Evolutionary conservation across 2,113 vertebrate species (phyloP), one percentile per base, ranked within the genome.

Genomic region (Nothobranchius furzeri): DNA sequence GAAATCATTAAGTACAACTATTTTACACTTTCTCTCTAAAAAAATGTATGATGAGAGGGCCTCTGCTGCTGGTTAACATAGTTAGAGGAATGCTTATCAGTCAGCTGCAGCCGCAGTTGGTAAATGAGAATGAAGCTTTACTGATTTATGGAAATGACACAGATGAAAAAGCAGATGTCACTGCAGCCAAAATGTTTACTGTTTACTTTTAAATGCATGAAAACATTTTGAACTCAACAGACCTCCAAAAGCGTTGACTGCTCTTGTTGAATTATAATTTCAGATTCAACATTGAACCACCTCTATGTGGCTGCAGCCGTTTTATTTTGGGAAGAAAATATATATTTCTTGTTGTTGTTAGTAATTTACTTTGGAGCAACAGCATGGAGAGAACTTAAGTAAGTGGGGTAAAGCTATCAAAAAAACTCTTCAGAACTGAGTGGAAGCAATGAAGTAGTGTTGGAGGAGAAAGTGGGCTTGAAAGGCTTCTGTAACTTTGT

Each of bases 351-450:
- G 9, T 45, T 45, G 43, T 76, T 68, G 47, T 59, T 54, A 15
- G 58, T 64, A 15, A 42, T 74, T 74, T 63, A 60, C 0, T 43
- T 64, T 63, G 30, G 64, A 65, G 74, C 57, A 64, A 60, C 40
- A 20, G 53, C 51, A 57, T 75, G 56, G 68, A 73, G 67, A 70
- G 75, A 61, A 61, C 61, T 78, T 12, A 64, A 70, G 43, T 35
- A 70, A 68, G 73, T 68, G 61, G n/a, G 15, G 62, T 62, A 70
- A 70, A 70, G 70, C 59, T 73, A 69, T 83, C 60, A 71, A 73
- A 58, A 58, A 30, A 70, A 69, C 72, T 67, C 77, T 75, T 78
- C 58, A 81, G 58, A 64, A 70, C 47, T 43, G 59, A 78, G 75
- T 25, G 8, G 46, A 76, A 56, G 25, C 45, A 47, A 9, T 60